phyloP scores from a whole-genome alignment of 2,113 vertebrate species.

The Urocynchramus pylzowi region DNA sequence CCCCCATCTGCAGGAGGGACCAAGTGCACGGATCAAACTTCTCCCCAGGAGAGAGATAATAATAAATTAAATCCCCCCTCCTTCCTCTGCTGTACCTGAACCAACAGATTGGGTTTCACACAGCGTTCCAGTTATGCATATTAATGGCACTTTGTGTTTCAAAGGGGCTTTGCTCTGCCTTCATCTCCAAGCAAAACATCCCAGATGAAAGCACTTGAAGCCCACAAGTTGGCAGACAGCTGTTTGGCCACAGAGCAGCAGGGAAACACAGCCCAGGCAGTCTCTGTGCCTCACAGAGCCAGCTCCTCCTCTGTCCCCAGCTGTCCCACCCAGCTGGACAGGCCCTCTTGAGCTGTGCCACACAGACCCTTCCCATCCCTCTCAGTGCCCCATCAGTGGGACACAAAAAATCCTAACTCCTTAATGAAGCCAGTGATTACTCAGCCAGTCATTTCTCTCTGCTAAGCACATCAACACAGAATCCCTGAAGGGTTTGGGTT shows the following conservation, averaged over 20 bases:
- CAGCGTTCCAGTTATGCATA: fast-evolving
- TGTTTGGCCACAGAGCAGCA: neutral
- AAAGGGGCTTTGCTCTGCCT: neutral
- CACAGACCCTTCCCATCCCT: neutral
- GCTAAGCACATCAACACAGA: neutral
- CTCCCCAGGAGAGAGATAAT: neutral
- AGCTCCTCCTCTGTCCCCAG: fast-evolving
- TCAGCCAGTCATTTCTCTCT: neutral
- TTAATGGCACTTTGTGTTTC: neutral
- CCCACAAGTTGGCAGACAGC: neutral
- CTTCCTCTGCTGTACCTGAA: neutral
- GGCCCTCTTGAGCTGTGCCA: neutral
- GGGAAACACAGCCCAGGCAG: neutral
- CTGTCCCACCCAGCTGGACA: neutral
- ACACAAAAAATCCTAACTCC: neutral
- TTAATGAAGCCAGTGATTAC: fast-evolving
- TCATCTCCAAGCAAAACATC: neutral
- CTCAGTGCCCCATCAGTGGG: fast-evolving
- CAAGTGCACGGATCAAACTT: neutral
- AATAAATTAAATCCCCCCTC: neutral
- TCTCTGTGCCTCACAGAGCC: neutral
- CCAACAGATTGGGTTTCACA: neutral
- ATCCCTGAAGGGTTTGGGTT: neutral
- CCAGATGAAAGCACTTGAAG: neutral
- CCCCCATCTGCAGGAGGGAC: neutral